Evolutionary conservation across 2,113 vertebrate species (phyloP), one percentile per base, ranked within the genome.

Genomic region (Dasyprocta punctata): DNA sequence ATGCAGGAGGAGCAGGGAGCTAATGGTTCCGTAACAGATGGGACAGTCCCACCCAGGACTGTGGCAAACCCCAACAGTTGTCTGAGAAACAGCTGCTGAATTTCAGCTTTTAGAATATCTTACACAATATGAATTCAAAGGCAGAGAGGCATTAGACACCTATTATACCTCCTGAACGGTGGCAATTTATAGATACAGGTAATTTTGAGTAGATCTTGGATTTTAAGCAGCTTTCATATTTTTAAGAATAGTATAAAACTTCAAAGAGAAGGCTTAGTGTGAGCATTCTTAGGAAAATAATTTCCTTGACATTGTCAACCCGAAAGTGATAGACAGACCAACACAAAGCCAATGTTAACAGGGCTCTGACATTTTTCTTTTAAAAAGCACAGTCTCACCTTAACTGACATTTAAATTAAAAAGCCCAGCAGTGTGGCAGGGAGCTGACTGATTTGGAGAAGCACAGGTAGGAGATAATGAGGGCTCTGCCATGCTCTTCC

Each of bases 401-500:
- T 89, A 98, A 92, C 92, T 97, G 88, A 90, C 71, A 86, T 85
- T 96, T 98, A 94, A 96, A 97, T 87, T 19, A 89, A 63, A 89
- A 97, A 89, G 71, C 92, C 86, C 90, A 90, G 90, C 90, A 60
- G 94, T 93, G 52, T 1, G 92, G 73, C 75, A 10, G 41, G 90
- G 52, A 92, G 95, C 87, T 89, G 97, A 95, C 67, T 85, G 84
- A 95, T 96, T 80, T 6, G 8, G n/a, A 58, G 54, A 97, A 94
- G 83, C 89, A 22, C 20, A 86, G 75, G 61, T 75, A 58, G 5
- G 71, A 97, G 82, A 90, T 97, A 96, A 94, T 78, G 89, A 97
- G 71, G 56, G 47, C 71, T 97, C 86, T 97, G 90, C 90, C 67
- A 58, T 60, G 65, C 30, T 89, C 28, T 60, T 67, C 83, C 3